phyloP scores from a whole-genome alignment of 2,888 invertebrate genomes.

The Disparrhopalites patrizii region DNA sequence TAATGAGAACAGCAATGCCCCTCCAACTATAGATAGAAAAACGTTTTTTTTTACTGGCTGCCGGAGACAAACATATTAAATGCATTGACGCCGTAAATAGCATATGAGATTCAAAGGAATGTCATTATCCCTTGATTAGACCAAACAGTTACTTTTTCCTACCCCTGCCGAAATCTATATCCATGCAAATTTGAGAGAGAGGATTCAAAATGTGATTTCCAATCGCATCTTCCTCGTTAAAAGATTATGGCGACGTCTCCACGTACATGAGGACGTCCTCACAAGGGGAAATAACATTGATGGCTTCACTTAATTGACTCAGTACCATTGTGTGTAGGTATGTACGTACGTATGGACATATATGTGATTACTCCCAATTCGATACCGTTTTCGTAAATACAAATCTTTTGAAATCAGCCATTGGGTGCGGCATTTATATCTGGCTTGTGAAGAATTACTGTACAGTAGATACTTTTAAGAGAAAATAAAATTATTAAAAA shows the following conservation, averaged over 20 bases:
- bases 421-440: no score
- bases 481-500: not conserved
- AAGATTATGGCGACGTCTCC: not conserved
- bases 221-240: not conserved
- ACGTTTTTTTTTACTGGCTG: no score
- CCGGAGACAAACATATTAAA: no score
- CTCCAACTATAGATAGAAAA: no score
- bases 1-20: no score
- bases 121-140: conserved; percentile 1
- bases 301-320: not conserved
- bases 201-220: not conserved
- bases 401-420: no score
- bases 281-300: not conserved
- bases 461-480: not conserved
- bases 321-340: not conserved
- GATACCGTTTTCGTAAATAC: no score
- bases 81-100: no score
- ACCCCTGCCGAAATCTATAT: not conserved
- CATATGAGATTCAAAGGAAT: not conserved
- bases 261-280: no score
- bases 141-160: not conserved
- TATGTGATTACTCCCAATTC: not conserved
- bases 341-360: not conserved
- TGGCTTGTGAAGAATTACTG: no score
- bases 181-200: not conserved